Evolutionary conservation across 2,888 invertebrate species (phyloP).

Genomic region (Xanthia icteritia): DNA sequence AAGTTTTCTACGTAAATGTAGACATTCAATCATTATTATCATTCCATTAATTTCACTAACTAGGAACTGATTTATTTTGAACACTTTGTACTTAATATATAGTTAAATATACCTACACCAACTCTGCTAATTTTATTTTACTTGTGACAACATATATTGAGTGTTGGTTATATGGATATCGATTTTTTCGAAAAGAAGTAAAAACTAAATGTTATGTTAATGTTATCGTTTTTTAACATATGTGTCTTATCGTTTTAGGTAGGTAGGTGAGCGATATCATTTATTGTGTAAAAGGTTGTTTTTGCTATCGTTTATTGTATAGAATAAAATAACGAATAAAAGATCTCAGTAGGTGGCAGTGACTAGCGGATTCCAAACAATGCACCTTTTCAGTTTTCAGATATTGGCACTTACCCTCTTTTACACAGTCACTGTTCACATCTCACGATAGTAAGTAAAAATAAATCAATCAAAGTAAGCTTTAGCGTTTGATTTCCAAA

Average conservation of each 20-base stretch:
- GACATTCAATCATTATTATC: conserved; percentile 1
- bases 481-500: neutral
- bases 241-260: neutral
- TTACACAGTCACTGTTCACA: neutral
- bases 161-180: neutral
- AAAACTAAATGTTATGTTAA: neutral
- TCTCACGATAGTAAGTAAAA: neutral
- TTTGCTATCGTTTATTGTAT: neutral
- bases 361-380: neutral
- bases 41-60: conserved; percentile 4
- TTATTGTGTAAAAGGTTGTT: neutral
- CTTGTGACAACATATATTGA: neutral
- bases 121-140: neutral
- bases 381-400: too few species aligned
- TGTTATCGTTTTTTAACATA: neutral
- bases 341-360: neutral
- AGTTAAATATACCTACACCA: neutral
- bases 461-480: neutral
- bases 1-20: conserved; percentile 19
- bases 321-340: neutral
- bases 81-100: conserved; percentile 9
- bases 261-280: neutral
- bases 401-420: neutral
- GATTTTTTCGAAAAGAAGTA: neutral
- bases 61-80: conserved; percentile 9